Evolutionary conservation across 2,888 invertebrate species (phyloP), one percentile per base, ranked within the genome.

Genomic region (Rhamphomyia laevipes): DNA sequence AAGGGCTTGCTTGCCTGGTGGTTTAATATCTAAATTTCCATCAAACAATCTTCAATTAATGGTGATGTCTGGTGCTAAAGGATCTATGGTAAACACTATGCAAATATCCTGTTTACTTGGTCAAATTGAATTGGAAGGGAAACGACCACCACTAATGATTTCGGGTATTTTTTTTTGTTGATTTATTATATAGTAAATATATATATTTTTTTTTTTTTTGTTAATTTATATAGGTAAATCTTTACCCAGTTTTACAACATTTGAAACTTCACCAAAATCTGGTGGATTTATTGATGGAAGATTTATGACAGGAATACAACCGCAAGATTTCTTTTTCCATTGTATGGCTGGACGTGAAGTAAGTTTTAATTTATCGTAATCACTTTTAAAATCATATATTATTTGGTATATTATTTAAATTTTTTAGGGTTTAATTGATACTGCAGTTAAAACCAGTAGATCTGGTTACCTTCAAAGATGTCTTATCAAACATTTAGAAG

Each of bases 261-360:
- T 86, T 60, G 94, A 96, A 61, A 79, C 86, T 10, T 80, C 87
- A 0, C 94, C 96, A 0, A 76, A 90, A 63, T 90, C 96, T 1
- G 95, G 99, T 10, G 99, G 99, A 1, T 99, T 94, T 64, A 90
- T 99, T 48, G 90, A 90, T 58, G 92, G 93, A 0, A 80, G 99
- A 11, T 99, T 99, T 65, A 83, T 97, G 81, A 96, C 97, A 0
- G 99, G 99, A n/a, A 92, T 99, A 58, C 82, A 88, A 62, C 95
- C 96, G 0, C 95, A 94, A 70, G 97, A 99, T 64, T 95, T 95
- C 67, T 99, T 95, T 73, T 97, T 96, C 73, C 97, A 99, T 77
- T 97, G 97, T 64, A 99, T 99, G 97, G 99, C 99, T 48, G 99
- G 99, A 48, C 81, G 99, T 70, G 99, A 99, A 79, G 91, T 82